These are phyloP conservation scores for Brachionus rubens DNA, from an alignment of 1,140 invertebrate genomes.

Conservation along the genomic window DNA sequence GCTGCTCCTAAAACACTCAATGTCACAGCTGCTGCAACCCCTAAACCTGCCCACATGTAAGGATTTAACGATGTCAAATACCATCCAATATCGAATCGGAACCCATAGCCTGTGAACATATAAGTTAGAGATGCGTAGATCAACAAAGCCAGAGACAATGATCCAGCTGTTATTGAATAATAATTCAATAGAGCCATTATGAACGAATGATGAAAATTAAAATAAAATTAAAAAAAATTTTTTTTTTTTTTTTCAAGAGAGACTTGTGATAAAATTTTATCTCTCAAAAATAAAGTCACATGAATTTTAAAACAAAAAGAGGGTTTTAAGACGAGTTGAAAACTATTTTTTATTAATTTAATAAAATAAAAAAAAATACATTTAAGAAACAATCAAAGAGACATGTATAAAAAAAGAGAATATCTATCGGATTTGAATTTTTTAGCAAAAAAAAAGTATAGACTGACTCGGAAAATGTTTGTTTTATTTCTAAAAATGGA, in stretches of 20 bases:
- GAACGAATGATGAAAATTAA: too few species aligned
- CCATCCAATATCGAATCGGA: conserved; percentile 83
- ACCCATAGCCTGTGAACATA: conserved; percentile 79
- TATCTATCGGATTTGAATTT: too few species aligned
- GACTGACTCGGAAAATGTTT: conserved; percentile 5
- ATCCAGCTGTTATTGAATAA: not conserved
- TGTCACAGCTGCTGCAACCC: conserved; percentile 85
- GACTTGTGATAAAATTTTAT: too few species aligned
- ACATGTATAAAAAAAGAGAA: too few species aligned
- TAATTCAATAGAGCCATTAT: conserved; percentile 9
- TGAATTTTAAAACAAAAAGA: too few species aligned
- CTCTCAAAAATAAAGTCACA: too few species aligned
- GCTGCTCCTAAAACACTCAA: conserved; percentile 95
- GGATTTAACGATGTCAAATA: conserved; percentile 79
- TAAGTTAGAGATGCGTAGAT: conserved; percentile 69
- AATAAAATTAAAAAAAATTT: conserved; percentile 4
- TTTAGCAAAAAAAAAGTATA: too few species aligned
- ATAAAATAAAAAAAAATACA: too few species aligned
- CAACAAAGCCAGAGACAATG: conserved; percentile 16
- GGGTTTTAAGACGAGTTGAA: too few species aligned
- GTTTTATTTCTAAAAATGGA: conserved; percentile 2
- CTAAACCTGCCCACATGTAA: conserved; percentile 86
- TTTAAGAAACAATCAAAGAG: too few species aligned
- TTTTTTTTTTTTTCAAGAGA: too few species aligned
- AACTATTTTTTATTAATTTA: too few species aligned